Evolutionary conservation across 2,888 invertebrate species (phyloP).

Genomic region (Lottia scabra): DNA sequence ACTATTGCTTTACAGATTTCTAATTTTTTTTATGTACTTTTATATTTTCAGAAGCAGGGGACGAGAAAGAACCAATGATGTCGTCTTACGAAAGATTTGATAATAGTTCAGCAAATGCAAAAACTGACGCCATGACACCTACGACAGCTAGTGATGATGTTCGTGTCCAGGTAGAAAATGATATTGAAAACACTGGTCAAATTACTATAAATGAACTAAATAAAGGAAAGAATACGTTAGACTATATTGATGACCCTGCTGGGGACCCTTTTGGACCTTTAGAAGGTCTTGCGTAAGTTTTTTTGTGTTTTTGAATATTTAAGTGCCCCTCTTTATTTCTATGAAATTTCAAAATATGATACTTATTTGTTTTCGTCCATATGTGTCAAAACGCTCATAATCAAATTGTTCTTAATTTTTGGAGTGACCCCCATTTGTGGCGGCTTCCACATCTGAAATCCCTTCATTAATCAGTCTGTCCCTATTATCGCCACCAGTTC

Average conservation of each 20-base stretch:
- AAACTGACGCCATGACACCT: conserved; percentile 19
- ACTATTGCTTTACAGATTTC: too few species aligned
- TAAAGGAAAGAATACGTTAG: conserved; percentile 29
- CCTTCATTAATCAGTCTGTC: too few species aligned
- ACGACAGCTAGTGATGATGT: conserved; percentile 22
- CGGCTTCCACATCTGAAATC: too few species aligned
- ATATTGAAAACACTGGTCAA: conserved; percentile 19
- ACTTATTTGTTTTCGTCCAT: too few species aligned
- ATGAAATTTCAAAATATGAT: too few species aligned
- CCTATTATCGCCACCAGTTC: too few species aligned
- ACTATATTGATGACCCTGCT: conserved; percentile 50
- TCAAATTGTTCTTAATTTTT: too few species aligned
- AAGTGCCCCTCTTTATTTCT: too few species aligned
- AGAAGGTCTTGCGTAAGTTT: conserved; percentile 39
- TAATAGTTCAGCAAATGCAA: conserved; percentile 13
- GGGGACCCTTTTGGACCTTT: conserved; percentile 30
- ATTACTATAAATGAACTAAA: conserved; percentile 33
- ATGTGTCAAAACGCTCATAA: too few species aligned
- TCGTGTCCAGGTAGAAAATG: conserved; percentile 34
- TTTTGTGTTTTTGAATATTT: neutral
- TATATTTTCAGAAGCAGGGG: conserved; percentile 14
- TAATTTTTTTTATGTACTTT: too few species aligned
- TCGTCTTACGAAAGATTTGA: conserved; percentile 39
- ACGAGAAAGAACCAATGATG: conserved; percentile 18
- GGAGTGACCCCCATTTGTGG: too few species aligned